Conservation (phyloP, 2,797 vertebrate species). For the Dipus sagitta region DNA sequence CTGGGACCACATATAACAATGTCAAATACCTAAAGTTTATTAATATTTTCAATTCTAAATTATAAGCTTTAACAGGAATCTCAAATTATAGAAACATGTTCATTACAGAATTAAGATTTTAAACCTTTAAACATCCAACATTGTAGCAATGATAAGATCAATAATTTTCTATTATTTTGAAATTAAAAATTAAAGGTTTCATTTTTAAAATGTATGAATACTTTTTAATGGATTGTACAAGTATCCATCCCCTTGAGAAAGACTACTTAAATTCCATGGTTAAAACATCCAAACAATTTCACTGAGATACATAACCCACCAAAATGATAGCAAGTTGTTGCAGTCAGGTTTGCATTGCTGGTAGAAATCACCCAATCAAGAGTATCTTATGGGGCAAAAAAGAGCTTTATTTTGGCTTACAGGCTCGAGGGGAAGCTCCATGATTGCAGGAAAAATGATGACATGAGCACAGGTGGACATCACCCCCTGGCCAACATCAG, state of each 20-base stretch:
- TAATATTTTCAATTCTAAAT: slow-evolving; percentile 45
- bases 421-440: no score
- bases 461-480: no score
- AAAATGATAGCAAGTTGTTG: not conserved
- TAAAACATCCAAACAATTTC: slow-evolving; percentile 8
- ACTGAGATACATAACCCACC: not conserved
- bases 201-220: slow-evolving; percentile 29
- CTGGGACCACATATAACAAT: slow-evolving; percentile 37
- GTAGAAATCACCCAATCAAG: no score
- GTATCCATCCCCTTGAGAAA: slow-evolving; percentile 8
- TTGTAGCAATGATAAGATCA: not conserved
- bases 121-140: slow-evolving; percentile 24
- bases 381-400: no score
- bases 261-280: not conserved
- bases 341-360: no score
- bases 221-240: slow-evolving; percentile 9
- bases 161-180: slow-evolving; percentile 47
- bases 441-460: no score
- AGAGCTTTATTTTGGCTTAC: no score
- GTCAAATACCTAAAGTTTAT: slow-evolving; percentile 18
- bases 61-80: not conserved
- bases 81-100: not conserved
- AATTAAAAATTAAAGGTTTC: slow-evolving; percentile 22
- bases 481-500: no score
- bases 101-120: not conserved